These are phyloP conservation scores for Caenorhabditis sulstoni DNA, from an alignment of 2,888 invertebrate genomes.

Conservation along the genomic window DNA sequence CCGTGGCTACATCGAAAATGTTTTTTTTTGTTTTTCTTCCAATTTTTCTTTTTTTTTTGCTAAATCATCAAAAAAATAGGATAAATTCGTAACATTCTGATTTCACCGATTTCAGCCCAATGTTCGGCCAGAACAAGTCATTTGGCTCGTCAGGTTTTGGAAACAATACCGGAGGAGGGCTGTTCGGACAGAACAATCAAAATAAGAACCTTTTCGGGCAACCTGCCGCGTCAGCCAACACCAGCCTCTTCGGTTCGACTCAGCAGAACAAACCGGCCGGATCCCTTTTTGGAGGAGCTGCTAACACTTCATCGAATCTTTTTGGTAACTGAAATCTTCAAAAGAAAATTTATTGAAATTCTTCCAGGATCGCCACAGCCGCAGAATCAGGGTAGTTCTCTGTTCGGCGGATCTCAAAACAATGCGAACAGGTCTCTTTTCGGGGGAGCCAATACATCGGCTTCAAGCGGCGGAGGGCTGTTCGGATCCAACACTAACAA, in stretches of 20 bases:
- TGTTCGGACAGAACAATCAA: constrained; percentile 52
- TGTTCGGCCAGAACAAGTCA: constrained; percentile 62
- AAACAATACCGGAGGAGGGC: constrained; percentile 20
- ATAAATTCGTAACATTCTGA: neutral
- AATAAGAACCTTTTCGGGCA: constrained; percentile 53
- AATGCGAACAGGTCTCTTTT: constrained; percentile 55
- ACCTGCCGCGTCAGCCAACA: neutral
- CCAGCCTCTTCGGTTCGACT: constrained; percentile 36
- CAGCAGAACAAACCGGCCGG: constrained; percentile 54
- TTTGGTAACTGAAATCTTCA: constrained; percentile 18
- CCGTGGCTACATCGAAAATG: neutral
- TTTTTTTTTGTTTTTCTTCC: neutral
- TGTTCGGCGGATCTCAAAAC: constrained; percentile 52
- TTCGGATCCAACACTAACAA: constrained; percentile 28
- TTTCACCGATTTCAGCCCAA: constrained; percentile 13
- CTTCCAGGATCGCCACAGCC: constrained; percentile 55
- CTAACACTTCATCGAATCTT: constrained; percentile 28
- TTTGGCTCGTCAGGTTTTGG: constrained; percentile 55
- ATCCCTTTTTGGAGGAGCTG: constrained; percentile 46
- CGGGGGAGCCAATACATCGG: constrained; percentile 37
- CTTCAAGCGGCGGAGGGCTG: constrained; percentile 23
- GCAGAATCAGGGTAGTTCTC: constrained; percentile 35
- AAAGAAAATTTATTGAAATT: constrained; percentile 12
- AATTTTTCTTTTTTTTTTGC: too few relatives aligned
- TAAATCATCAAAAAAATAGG: neutral